Conservation (phyloP, 2,888 invertebrate genomes). For the Pogonocherus hispidulus region DNA sequence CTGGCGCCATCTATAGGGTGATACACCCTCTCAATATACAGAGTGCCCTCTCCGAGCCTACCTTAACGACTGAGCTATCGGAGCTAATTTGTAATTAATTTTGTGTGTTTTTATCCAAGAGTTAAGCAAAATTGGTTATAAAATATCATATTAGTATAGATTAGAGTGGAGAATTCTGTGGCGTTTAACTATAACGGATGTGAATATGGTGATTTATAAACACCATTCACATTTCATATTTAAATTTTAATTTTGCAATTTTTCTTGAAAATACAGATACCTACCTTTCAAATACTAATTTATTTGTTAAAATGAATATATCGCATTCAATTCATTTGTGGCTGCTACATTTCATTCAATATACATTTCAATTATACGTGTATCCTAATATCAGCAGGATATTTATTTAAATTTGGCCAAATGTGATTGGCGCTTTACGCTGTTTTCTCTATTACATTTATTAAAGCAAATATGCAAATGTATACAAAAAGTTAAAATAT, state of each 20-base stretch:
- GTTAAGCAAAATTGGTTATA: too few species aligned
- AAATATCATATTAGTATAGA: too few species aligned
- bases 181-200: too few species aligned
- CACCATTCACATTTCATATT: not conserved
- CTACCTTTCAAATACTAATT: not conserved
- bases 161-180: too few species aligned
- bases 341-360: not conserved
- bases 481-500: slow-evolving; percentile 20
- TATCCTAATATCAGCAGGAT: not conserved
- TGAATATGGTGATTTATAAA: too few species aligned
- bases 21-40: too few species aligned
- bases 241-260: not conserved
- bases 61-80: too few species aligned
- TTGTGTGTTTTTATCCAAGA: too few species aligned
- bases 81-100: too few species aligned
- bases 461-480: slow-evolving; percentile 18
- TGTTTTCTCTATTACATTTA: slow-evolving; percentile 17
- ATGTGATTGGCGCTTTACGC: not conserved
- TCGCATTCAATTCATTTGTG: not conserved
- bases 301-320: not conserved
- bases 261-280: not conserved
- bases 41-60: too few species aligned
- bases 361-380: not conserved
- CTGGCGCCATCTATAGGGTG: too few species aligned
- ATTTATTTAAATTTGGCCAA: not conserved